A percentile compares a stretch with the other conserved stretches of the same genome.
Evolutionary conservation across 2,113 vertebrate species (phyloP).

Genomic region (Bufo gargarizans): DNA sequence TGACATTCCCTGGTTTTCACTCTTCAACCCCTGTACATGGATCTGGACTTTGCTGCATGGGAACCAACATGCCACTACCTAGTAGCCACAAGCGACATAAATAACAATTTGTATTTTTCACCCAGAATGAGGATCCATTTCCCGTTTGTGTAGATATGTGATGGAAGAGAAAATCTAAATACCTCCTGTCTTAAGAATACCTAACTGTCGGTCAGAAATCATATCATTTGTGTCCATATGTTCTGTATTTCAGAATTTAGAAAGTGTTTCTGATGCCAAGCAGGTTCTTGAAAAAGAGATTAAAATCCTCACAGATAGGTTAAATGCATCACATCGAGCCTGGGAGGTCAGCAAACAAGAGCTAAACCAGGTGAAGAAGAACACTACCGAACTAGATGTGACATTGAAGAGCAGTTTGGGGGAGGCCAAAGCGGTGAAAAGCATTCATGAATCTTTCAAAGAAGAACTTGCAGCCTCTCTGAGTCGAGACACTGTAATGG

Average conservation of each 20-base stretch:
- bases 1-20: too few species aligned
- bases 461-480: constrained; percentile 73
- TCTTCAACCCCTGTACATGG: too few species aligned
- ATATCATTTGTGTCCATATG: not conserved
- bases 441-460: constrained; percentile 70
- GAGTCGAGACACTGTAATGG: constrained; percentile 25
- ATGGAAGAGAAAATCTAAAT: too few species aligned
- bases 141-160: too few species aligned
- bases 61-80: too few species aligned
- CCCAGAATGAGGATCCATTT: too few species aligned
- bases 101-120: too few species aligned
- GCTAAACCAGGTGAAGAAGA: constrained; percentile 71
- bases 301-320: constrained; percentile 71
- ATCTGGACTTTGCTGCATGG: too few species aligned
- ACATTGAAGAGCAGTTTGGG: constrained; percentile 69
- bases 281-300: constrained; percentile 75
- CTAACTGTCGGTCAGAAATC: not conserved
- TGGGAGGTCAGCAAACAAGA: constrained; percentile 74
- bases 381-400: constrained; percentile 72
- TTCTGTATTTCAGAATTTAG: constrained; percentile 75
- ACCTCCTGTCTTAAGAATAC: too few species aligned
- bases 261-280: constrained; percentile 66
- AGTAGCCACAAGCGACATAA: too few species aligned
- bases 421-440: constrained; percentile 66
- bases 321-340: constrained; percentile 73